Conservation (phyloP, 2,888 invertebrate species). For the Lucinisca nassula region DNA sequence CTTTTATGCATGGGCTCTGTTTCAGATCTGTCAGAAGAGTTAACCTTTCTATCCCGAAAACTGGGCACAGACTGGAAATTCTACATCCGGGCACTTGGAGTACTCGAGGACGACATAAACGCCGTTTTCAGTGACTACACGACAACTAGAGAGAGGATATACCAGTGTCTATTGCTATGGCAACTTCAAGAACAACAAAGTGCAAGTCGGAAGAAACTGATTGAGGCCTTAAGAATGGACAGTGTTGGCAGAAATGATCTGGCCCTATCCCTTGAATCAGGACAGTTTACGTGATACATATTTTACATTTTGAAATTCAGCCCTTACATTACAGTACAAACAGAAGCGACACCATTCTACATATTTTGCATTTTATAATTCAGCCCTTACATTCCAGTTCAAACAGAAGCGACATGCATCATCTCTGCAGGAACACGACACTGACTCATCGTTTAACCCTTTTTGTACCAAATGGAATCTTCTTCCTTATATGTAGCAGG, state of each 20-base stretch:
- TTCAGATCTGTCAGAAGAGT: constrained; percentile 74
- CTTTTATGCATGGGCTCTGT: too few species aligned
- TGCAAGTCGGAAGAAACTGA: constrained; percentile 65
- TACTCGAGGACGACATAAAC: constrained; percentile 73
- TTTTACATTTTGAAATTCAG: too few species aligned
- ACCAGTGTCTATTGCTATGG: constrained; percentile 72
- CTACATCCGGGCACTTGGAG: constrained; percentile 73
- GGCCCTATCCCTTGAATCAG: constrained; percentile 60
- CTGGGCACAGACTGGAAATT: constrained; percentile 78
- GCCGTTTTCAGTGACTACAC: constrained; percentile 64
- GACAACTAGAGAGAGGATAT: constrained; percentile 76
- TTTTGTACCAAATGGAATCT: too few species aligned
- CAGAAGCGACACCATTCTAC: too few species aligned
- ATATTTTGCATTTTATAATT: too few species aligned
- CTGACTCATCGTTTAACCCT: too few species aligned
- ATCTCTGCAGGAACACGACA: too few species aligned
- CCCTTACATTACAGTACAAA: too few species aligned
- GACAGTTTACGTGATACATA: neutral
- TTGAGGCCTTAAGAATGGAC: constrained; percentile 60
- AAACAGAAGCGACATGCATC: too few species aligned
- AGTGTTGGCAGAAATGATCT: constrained; percentile 72
- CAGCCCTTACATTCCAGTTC: too few species aligned
- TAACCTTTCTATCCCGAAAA: constrained; percentile 67
- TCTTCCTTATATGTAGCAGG: too few species aligned
- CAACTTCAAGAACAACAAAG: constrained; percentile 64